Conservation (phyloP, 2,797 vertebrate species). For the Lagothrix lagotricha region DNA sequence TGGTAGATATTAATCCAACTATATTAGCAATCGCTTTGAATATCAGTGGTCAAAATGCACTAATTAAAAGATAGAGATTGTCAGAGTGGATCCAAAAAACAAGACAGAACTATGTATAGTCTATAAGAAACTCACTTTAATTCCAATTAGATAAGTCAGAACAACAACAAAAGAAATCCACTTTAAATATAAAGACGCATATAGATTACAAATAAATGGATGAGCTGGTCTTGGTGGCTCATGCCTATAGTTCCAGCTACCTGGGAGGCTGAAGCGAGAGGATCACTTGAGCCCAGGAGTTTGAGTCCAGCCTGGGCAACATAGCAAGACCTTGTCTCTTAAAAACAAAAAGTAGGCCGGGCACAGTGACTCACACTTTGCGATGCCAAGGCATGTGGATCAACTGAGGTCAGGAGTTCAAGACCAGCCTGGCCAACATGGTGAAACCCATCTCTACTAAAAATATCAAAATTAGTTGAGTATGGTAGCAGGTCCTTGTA, state of each 20-base stretch:
- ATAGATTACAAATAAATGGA: neutral
- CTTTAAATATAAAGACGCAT: neutral
- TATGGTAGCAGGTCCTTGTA: too few species aligned
- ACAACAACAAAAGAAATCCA: too few species aligned
- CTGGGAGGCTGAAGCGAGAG: neutral
- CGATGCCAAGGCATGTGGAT: too few species aligned
- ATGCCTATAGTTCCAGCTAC: neutral
- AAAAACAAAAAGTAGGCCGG: neutral
- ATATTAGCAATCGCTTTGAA: neutral
- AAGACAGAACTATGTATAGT: neutral
- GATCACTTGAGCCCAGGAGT: neutral
- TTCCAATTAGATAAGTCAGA: too few species aligned
- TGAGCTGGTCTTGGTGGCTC: neutral
- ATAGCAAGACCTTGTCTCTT: neutral
- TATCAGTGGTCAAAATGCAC: neutral
- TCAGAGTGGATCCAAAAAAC: neutral
- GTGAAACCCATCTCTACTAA: too few species aligned
- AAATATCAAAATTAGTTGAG: too few species aligned
- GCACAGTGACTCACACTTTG: too few species aligned
- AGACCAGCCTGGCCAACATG: too few species aligned
- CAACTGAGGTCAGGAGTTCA: too few species aligned
- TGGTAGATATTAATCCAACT: neutral
- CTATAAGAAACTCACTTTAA: neutral
- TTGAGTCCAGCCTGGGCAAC: neutral
- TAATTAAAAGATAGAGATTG: neutral